Conservation (phyloP, 2,888 invertebrate genomes). For the Cylloceria caligata region DNA sequence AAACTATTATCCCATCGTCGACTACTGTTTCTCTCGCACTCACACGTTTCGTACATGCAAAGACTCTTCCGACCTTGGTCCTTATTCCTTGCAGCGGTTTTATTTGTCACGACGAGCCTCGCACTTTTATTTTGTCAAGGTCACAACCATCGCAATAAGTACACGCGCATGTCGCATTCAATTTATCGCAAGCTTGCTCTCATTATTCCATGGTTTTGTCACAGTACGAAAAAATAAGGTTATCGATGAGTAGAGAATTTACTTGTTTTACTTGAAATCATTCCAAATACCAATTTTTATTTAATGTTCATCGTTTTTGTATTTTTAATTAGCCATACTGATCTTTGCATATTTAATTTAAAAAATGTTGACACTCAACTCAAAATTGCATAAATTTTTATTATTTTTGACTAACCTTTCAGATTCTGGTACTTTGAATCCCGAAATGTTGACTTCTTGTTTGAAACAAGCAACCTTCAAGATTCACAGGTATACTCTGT, state of each 20-base stretch:
- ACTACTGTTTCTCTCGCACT: slow-evolving; percentile 32
- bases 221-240: neutral
- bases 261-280: neutral
- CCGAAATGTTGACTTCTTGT: neutral
- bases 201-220: slow-evolving; percentile 9
- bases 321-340: slow-evolving; percentile 7
- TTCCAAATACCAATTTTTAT: slow-evolving; percentile 7
- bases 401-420: no score
- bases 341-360: neutral
- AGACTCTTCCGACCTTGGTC: neutral
- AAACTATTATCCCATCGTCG: slow-evolving; percentile 9
- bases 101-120: neutral
- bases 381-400: no score
- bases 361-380: no score
- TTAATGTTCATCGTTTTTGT: slow-evolving; percentile 16
- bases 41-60: slow-evolving; percentile 1
- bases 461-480: no score
- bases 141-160: neutral
- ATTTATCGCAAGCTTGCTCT: slow-evolving; percentile 12
- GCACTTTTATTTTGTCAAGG: no score
- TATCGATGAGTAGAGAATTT: neutral
- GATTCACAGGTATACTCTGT: no score
- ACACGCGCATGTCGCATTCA: slow-evolving; percentile 13
- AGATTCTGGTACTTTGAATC: neutral
- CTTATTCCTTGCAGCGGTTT: neutral